These are phyloP conservation scores for Poeciliopsis gracilis DNA, from an alignment of 2,797 vertebrate species.

Conservation along the genomic window DNA sequence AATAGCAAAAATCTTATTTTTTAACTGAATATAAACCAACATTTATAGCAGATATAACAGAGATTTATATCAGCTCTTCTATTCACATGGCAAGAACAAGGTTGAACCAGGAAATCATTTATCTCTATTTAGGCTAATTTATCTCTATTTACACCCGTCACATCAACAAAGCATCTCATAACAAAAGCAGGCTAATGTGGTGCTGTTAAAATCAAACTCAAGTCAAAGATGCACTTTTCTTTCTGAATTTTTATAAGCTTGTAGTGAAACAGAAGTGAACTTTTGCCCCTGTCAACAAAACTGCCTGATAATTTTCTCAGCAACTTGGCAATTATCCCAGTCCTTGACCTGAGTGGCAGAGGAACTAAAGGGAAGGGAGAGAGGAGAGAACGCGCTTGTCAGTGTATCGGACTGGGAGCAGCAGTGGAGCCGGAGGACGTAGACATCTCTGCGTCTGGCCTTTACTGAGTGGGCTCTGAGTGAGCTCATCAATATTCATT, in stretches of 20 bases:
- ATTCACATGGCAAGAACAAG: neutral
- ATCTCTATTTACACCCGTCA: neutral
- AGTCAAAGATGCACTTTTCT: conserved; percentile 38
- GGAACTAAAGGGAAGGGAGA: neutral
- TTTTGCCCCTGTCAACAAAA: conserved; percentile 61
- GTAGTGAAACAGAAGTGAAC: conserved; percentile 49
- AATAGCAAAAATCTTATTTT: neutral
- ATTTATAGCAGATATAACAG: neutral
- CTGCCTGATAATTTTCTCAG: conserved; percentile 60
- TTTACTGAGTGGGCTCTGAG: conserved; percentile 71
- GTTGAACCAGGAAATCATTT: neutral
- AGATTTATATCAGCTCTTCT: neutral
- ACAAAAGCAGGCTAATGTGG: conserved; percentile 16
- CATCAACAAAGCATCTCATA: conserved; percentile 2
- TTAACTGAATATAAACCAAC: neutral
- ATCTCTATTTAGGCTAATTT: neutral
- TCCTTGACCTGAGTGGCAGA: conserved; percentile 59
- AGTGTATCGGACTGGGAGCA: conserved; percentile 52
- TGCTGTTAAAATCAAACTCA: conserved; percentile 13
- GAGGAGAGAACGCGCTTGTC: conserved; percentile 42
- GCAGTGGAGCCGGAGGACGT: conserved; percentile 55
- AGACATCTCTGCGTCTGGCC: conserved; percentile 65
- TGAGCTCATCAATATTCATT: conserved; percentile 83
- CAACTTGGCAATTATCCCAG: conserved; percentile 65
- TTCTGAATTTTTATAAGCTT: conserved; percentile 40